These are phyloP conservation scores for Rhincodon typus DNA, from an alignment of 2,797 vertebrate genomes.

Conservation along the genomic window DNA sequence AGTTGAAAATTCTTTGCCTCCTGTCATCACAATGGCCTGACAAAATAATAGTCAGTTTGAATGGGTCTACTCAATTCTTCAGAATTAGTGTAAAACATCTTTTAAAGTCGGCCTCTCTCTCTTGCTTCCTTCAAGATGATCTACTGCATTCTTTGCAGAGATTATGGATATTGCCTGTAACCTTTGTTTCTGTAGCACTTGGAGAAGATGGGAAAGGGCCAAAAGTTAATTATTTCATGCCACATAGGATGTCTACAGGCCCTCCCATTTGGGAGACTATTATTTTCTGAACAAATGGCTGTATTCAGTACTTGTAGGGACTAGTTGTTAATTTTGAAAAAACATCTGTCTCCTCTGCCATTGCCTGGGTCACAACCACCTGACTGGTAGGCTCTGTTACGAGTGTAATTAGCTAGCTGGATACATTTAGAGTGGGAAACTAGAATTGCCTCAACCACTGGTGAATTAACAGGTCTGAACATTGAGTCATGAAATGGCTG, in stretches of 20 bases:
- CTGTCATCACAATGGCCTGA: neutral
- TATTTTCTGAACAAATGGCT: neutral
- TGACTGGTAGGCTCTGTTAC: neutral
- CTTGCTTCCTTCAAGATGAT: neutral
- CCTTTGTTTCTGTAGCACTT: neutral
- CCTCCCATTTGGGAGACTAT: neutral
- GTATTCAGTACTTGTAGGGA: neutral
- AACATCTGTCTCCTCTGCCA: neutral
- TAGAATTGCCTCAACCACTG: neutral
- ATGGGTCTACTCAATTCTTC: neutral
- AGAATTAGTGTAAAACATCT: neutral
- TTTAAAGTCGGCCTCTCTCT: neutral
- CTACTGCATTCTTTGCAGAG: neutral
- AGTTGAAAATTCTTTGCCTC: neutral
- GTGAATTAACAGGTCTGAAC: neutral
- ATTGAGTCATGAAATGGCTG: neutral
- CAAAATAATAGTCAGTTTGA: neutral
- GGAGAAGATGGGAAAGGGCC: neutral
- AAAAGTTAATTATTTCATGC: neutral
- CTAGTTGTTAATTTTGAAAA: neutral
- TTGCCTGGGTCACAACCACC: neutral
- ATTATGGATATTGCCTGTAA: neutral
- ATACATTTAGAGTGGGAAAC: neutral
- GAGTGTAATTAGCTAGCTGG: neutral
- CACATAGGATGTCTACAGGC: neutral